Evolutionary conservation across 2,113 vertebrate genomes (phyloP), one percentile per base, ranked within the genome.

Genomic region (Cebus imitator): DNA sequence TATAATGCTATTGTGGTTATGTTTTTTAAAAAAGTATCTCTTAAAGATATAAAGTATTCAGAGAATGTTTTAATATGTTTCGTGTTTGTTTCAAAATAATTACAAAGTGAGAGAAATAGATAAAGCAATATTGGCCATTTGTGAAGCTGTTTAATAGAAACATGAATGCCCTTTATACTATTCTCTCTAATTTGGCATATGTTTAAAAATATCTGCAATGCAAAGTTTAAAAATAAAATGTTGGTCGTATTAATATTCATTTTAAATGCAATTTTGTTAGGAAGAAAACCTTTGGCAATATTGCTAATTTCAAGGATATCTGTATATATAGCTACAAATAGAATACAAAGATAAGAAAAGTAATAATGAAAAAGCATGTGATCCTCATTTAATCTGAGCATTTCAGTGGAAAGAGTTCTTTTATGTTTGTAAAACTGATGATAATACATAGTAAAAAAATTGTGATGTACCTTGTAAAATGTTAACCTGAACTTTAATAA

Each of bases 241-340:
- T 55, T 82, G 64, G 9, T 11, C 50, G 70, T 58, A 45, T 48
- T 91, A 87, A 70, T 52, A 61, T 82, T 61, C 21, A 55, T 52
- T 13, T 81, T 86, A 93, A 90, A 66, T 81, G 20, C 7, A 50
- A 8, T 90, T 92, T 80, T 75, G 9, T 66, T 64, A 86, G 43
- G 85, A 45, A 79, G 30, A 76, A 83, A 70, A 55, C 64, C 45
- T 25, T 86, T 80, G 81, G 43, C 66, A 66, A 27, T 73, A 73
- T 94, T 90, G 94, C 23, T 91, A 81, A 94, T 94, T 86, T 94
- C 45, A 66, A 90, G 18, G 21, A 75, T 90, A 90, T 86, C 48
- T 73, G 52, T 75, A 81, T 94, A 66, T 86, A 48, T 23, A 48
- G 45, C 30, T 20, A 45, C 43, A 90, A 90, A 90, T 85, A 55